Evolutionary conservation across 2,797 vertebrate species (phyloP).

Genomic region (Hydrophis major): DNA sequence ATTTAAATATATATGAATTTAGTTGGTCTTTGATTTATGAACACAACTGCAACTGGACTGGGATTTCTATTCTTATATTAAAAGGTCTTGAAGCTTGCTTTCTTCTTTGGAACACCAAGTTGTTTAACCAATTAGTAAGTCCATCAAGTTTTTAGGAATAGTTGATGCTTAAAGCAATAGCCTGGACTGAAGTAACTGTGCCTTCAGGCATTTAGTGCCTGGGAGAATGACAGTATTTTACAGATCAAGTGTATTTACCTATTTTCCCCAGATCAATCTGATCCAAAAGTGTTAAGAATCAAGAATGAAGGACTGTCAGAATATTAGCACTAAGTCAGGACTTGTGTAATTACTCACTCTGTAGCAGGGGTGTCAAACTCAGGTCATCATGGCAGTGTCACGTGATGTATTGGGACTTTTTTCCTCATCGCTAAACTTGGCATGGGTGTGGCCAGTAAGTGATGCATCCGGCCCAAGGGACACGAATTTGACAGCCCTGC

Average conservation of each 20-base stretch:
- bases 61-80: neutral
- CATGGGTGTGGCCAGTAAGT: too few relatives aligned
- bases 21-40: too few relatives aligned
- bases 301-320: neutral
- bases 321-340: neutral
- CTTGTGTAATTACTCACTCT: neutral
- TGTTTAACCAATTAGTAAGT: neutral
- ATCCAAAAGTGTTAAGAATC: neutral
- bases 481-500: too few relatives aligned
- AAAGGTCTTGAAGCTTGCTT: neutral
- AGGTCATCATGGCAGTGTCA: too few relatives aligned
- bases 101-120: neutral
- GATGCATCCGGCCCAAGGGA: too few relatives aligned
- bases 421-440: too few relatives aligned
- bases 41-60: too few relatives aligned
- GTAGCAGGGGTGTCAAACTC: neutral
- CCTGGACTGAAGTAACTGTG: neutral
- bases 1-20: neutral
- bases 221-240: neutral
- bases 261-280: neutral
- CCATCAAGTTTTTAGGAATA: neutral
- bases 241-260: neutral
- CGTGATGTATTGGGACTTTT: too few relatives aligned
- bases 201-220: neutral
- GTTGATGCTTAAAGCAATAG: neutral